Evolutionary conservation across 1,140 invertebrate genomes (phyloP).

Genomic region (Lasioglossum albipes): DNA sequence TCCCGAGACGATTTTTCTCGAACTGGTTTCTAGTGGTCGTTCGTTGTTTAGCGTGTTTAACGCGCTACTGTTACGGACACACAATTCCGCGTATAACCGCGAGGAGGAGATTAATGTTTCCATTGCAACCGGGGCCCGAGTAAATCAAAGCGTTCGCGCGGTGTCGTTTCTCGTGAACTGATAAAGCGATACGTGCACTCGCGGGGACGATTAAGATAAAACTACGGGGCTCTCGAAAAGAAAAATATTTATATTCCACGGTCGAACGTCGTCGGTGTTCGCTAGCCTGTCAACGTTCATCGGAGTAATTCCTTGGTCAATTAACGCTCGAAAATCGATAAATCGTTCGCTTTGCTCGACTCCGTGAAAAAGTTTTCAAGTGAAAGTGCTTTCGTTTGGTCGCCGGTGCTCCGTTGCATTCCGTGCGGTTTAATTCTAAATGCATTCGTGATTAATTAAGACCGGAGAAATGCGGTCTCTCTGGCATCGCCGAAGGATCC

Average conservation of each 20-base stretch:
- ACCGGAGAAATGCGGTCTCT: slow-evolving; percentile 30
- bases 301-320: background rate
- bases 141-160: slow-evolving; percentile 22
- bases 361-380: background rate
- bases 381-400: slow-evolving; percentile 40
- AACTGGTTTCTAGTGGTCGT: slow-evolving; percentile 41
- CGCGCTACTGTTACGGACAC: slow-evolving; percentile 34
- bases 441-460: slow-evolving; percentile 49
- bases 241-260: slow-evolving; percentile 7
- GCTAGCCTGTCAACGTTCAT: background rate
- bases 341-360: background rate
- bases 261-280: background rate
- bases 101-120: slow-evolving; percentile 33
- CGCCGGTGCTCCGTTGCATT: slow-evolving; percentile 15
- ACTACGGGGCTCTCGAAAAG: background rate
- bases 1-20: background rate
- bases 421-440: slow-evolving; percentile 16
- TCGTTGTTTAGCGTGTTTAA: background rate
- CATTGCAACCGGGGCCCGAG: slow-evolving; percentile 10
- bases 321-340: slow-evolving; percentile 30
- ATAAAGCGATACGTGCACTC: slow-evolving; percentile 37
- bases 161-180: slow-evolving; percentile 31
- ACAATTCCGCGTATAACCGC: slow-evolving; percentile 17
- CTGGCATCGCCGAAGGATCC: slow-evolving; percentile 10
- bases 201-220: slow-evolving; percentile 42